phyloP scores from a whole-genome alignment of 2,797 vertebrate species.

The Enteromius thamalakanensis region DNA sequence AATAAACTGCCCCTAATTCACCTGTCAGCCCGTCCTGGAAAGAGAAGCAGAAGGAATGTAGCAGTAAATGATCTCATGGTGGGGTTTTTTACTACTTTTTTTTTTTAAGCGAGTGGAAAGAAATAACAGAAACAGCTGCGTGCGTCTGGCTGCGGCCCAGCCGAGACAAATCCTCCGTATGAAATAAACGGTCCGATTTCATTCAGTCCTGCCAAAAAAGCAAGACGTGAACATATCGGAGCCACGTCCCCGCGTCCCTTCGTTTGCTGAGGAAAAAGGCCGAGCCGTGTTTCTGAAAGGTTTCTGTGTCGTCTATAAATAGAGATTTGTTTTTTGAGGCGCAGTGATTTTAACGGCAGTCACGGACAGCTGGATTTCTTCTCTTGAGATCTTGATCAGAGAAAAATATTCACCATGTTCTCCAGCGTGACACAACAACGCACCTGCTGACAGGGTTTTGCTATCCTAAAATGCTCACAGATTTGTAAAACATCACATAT shows the following conservation, averaged over 20 bases:
- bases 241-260: not conserved
- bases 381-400: not conserved
- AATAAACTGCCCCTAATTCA: slow-evolving; percentile 19
- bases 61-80: slow-evolving; percentile 56
- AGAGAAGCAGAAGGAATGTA: slow-evolving; percentile 26
- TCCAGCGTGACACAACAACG: not conserved
- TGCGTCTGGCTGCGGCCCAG: slow-evolving; percentile 34
- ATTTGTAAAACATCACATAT: not conserved
- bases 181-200: slow-evolving; percentile 15
- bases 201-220: slow-evolving; percentile 12
- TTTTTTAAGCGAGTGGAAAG: slow-evolving; percentile 20
- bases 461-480: not conserved
- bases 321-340: slow-evolving; percentile 32
- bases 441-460: not conserved
- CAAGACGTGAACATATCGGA: not conserved
- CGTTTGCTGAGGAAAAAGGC: not conserved
- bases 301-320: slow-evolving; percentile 6
- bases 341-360: not conserved
- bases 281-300: not conserved
- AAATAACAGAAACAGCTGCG: slow-evolving; percentile 37
- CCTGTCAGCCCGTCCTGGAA: slow-evolving; percentile 31
- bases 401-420: not conserved
- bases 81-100: slow-evolving; percentile 13
- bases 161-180: not conserved
- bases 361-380: slow-evolving; percentile 8